A percentile compares a stretch with the other conserved stretches of the same genome.
phyloP scores from a whole-genome alignment of 2,797 vertebrate genomes.

The Apogon hyalosoma region DNA sequence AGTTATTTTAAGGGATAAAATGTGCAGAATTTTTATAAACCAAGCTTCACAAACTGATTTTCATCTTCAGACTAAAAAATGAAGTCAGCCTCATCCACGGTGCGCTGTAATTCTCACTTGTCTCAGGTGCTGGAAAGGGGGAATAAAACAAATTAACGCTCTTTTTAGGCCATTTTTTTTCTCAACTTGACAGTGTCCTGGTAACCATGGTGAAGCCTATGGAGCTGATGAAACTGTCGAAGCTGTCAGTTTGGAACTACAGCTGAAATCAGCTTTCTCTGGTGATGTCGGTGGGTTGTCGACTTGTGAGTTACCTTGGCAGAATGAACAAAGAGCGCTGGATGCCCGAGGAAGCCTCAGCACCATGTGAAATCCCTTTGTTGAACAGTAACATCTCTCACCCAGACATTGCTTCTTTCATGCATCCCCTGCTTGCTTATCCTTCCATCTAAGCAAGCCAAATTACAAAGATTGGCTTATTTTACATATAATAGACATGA shows the following conservation, averaged over 20 bases:
- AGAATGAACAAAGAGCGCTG: conserved; percentile 50
- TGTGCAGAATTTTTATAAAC: conserved; percentile 23
- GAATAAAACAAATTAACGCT: conserved; percentile 58
- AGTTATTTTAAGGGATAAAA: background rate
- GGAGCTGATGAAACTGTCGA: conserved; percentile 18
- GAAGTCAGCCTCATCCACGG: conserved; percentile 50
- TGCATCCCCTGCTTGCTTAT: conserved; percentile 29
- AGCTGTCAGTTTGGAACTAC: conserved; percentile 47
- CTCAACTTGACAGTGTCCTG: conserved; percentile 21
- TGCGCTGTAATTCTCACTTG: conserved; percentile 49
- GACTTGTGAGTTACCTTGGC: conserved; percentile 55
- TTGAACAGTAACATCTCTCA: conserved; percentile 38
- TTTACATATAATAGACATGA: conserved; percentile 39
- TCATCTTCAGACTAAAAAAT: conserved; percentile 16
- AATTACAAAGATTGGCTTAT: conserved; percentile 40
- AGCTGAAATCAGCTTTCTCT: conserved; percentile 56
- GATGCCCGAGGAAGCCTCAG: conserved; percentile 42
- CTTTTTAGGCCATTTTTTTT: conserved; percentile 16
- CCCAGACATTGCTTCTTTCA: conserved; percentile 40
- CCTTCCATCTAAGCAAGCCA: conserved; percentile 24
- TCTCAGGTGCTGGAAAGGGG: conserved; percentile 53
- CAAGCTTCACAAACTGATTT: conserved; percentile 37
- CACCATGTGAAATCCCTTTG: conserved; percentile 46
- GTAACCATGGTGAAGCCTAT: conserved; percentile 50
- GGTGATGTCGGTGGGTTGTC: conserved; percentile 37